phyloP scores from a whole-genome alignment of 2,113 vertebrate species.

The Hyperopisus bebe region DNA sequence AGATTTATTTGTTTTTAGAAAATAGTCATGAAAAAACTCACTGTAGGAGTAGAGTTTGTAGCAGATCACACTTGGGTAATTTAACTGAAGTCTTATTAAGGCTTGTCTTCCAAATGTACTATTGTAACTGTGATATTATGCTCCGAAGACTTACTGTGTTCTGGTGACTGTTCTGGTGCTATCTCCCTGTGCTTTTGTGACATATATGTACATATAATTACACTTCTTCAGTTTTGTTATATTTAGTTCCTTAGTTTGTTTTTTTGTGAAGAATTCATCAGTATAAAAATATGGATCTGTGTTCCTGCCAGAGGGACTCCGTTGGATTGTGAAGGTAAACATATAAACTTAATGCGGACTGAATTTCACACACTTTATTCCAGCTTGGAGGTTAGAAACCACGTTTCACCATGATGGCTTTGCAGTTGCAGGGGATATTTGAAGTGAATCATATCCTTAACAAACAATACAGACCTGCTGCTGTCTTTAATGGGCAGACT shows the following conservation, averaged over 20 bases:
- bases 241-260: not conserved
- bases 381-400: not conserved
- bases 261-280: not conserved
- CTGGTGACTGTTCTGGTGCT: not conserved
- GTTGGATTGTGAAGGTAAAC: not conserved
- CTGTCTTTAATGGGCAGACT: not conserved
- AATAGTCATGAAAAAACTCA: not conserved
- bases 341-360: not conserved
- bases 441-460: not conserved
- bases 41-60: not conserved
- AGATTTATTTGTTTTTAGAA: not conserved
- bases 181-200: not conserved
- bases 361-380: not conserved
- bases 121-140: not conserved
- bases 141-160: not conserved
- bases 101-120: not conserved
- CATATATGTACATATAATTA: slow-evolving; percentile 6
- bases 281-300: not conserved
- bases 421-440: not conserved
- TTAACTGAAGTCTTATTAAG: not conserved
- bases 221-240: not conserved
- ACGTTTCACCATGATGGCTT: not conserved
- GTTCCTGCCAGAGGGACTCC: not conserved
- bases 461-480: not conserved
- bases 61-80: not conserved